Base-by-base conservation (phyloP, 2,888 invertebrate genomes). In the Epiblema foenella region DNA sequence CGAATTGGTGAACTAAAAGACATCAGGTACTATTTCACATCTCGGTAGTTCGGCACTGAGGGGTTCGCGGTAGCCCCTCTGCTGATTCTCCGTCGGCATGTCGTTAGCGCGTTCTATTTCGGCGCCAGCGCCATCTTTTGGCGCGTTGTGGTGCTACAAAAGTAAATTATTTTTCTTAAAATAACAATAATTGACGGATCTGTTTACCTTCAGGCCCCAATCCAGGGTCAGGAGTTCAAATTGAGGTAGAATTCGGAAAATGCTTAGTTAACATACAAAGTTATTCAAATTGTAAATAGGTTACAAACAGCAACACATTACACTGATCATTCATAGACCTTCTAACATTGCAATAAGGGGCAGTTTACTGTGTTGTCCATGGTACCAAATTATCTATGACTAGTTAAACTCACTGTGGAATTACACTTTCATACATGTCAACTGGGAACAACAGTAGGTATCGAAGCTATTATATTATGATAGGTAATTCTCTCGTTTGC, bases 221-320 rank as follows among this genome's bases (percentile, higher is more conserved):
- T 24, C 20, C 0, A 4, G 9, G 39, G 63, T 64, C 63, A 52
- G 20, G 2, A n/a, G 52, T 52, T 37, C 9, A 17, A 46, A 51
- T 37, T 51, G 18, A 39, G 20, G 39, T 54, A 20, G 29, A 29
- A 15, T 24, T 5, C n/a, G 29, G 29, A 64, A 37, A 37, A 39
- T 54, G 20, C 39, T 39, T 64, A 52, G 2, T 64, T 64, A 54
- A 20, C 52, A 64, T 64, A 64, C 37, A 64, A 64, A 39, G 52
- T 20, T 7, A 64, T 39, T 54, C 17, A 49, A 17, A 49, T 24
- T 33, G 10, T 29, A 18, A 46, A n/a, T 46, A 46, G 46, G n/a
- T n/a, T 46, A 46, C 15, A 46, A 42, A 15, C 42, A 42, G 42
- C 42, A 42, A 15, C 15, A 15, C 15, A 15, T 15, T 15, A 4